phyloP scores from a whole-genome alignment of 1,140 invertebrate genomes.

The Plectrocnemia conspersa region DNA sequence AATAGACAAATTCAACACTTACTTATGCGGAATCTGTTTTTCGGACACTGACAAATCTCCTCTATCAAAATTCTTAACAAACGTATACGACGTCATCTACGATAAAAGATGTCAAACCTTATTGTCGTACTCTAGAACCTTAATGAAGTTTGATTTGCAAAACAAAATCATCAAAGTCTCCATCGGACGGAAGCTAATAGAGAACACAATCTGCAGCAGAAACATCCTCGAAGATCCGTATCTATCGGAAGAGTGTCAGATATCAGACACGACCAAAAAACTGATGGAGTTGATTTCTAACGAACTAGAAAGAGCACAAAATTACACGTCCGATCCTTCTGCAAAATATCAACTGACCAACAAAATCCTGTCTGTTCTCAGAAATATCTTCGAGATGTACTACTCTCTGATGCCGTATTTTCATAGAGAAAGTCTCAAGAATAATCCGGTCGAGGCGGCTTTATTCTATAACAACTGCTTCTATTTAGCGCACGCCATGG shows the following conservation, averaged over 20 bases:
- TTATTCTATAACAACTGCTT: constrained; percentile 52
- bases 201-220: constrained; percentile 38
- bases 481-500: constrained; percentile 46
- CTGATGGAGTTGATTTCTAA: constrained; percentile 43
- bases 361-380: constrained; percentile 43
- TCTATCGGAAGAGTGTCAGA: constrained; percentile 43
- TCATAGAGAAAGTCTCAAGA: constrained; percentile 45
- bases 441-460: constrained; percentile 45
- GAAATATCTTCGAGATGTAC: constrained; percentile 46
- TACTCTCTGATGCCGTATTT: constrained; percentile 45
- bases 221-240: constrained; percentile 41
- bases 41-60: constrained; percentile 42
- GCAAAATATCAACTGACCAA: constrained; percentile 41
- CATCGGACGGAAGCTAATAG: constrained; percentile 35
- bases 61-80: constrained; percentile 41
- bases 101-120: constrained; percentile 49
- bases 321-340: constrained; percentile 42
- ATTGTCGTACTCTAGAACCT: constrained; percentile 39
- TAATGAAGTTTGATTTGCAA: constrained; percentile 42
- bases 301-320: constrained; percentile 44
- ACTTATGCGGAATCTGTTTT: constrained; percentile 46
- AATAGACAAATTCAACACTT: constrained; percentile 46
- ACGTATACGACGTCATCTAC: constrained; percentile 44
- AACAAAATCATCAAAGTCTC: constrained; percentile 41
- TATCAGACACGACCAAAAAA: constrained; percentile 45